A percentile compares a stretch with the other conserved stretches of the same genome.
phyloP scores from a whole-genome alignment of 2,888 invertebrate species.

The Caenorhabditis sp. region DNA sequence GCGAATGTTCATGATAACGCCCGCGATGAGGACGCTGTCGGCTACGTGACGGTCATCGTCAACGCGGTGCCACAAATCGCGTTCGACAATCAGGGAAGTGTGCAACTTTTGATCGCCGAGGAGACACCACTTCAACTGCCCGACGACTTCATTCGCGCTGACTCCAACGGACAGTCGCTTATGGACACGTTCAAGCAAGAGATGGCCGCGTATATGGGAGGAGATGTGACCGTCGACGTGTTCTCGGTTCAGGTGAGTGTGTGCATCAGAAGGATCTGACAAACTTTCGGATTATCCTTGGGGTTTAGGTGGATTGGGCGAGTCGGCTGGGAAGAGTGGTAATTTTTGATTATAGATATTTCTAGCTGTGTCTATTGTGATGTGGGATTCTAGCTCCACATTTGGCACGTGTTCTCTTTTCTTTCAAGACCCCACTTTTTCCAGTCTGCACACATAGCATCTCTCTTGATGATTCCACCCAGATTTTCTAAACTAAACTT shows the following conservation, averaged over 20 bases:
- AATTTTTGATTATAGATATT: constrained; percentile 8
- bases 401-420: neutral
- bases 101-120: constrained; percentile 76
- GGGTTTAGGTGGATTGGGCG: constrained; percentile 59
- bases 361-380: constrained; percentile 8
- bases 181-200: constrained; percentile 83
- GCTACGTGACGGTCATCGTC: constrained; percentile 96
- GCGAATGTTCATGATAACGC: constrained; percentile 86
- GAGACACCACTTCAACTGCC: constrained; percentile 71
- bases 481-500: neutral
- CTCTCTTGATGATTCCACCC: neutral
- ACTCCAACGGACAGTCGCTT: constrained; percentile 71
- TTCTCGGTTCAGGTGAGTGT: constrained; percentile 91
- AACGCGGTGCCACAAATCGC: constrained; percentile 91
- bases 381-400: neutral
- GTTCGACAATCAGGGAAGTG: constrained; percentile 72
- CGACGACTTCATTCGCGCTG: constrained; percentile 74
- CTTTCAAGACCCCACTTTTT: neutral
- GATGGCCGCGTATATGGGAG: constrained; percentile 89
- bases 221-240: constrained; percentile 90
- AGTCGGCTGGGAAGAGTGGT: constrained; percentile 61
- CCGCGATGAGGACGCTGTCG: constrained; percentile 95
- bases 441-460: neutral
- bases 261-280: neutral
- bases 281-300: no score